These are phyloP conservation scores for Cryptomyrus ogoouensis DNA, from an alignment of 2,113 vertebrate species.

Conservation along the genomic window DNA sequence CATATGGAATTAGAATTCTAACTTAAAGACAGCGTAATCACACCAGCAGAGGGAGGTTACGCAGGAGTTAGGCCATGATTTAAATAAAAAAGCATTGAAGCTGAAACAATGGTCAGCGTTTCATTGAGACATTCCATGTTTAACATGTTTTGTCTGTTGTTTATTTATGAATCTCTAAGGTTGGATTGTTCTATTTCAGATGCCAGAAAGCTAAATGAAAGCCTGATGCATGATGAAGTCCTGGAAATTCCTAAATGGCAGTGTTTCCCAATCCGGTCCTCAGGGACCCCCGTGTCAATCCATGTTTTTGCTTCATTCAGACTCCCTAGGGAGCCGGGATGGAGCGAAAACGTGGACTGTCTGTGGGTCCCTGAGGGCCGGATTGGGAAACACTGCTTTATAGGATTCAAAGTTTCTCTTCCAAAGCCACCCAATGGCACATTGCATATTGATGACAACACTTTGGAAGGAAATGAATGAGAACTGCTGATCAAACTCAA, in stretches of 20 bases:
- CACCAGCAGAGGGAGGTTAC: background rate
- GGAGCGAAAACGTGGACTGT: background rate
- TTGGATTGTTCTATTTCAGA: slow-evolving; percentile 8
- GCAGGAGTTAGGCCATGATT: background rate
- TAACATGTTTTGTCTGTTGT: background rate
- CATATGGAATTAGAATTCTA: background rate
- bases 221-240: background rate
- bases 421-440: background rate
- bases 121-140: background rate
- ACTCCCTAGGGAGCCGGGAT: background rate
- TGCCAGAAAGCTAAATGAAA: background rate
- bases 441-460: background rate
- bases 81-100: background rate
- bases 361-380: too few species aligned
- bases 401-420: background rate
- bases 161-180: background rate
- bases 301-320: background rate
- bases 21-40: background rate
- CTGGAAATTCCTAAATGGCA: background rate
- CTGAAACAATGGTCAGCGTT: background rate
- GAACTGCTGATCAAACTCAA: background rate
- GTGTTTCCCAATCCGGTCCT: background rate
- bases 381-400: background rate
- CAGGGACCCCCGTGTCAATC: background rate
- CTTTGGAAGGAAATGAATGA: background rate